Conservation (phyloP, 2,797 vertebrate genomes). For the Cossypha polioptera region DNA sequence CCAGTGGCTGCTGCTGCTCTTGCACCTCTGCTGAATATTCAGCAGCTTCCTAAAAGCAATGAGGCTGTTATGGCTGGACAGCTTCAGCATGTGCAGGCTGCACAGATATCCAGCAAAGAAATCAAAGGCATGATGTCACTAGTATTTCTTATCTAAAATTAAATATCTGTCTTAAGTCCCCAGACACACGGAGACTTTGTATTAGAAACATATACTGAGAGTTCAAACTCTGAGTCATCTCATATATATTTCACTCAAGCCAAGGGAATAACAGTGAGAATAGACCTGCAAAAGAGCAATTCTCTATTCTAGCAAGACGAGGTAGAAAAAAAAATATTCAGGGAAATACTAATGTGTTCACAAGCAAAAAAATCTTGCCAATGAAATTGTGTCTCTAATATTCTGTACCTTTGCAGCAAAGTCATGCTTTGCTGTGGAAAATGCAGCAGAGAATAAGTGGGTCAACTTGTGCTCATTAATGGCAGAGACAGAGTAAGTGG, state of each 20-base stretch:
- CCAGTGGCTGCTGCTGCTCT: not conserved
- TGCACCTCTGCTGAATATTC: slow-evolving; percentile 21
- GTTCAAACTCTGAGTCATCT: slow-evolving; percentile 49
- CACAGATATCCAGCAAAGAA: not conserved
- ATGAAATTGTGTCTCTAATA: not conserved
- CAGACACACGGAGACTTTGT: slow-evolving; percentile 19
- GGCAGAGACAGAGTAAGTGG: not conserved
- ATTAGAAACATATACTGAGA: slow-evolving; percentile 67
- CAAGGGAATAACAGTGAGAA: slow-evolving; percentile 22
- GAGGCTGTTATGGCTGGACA: slow-evolving; percentile 25
- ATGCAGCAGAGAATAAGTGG: not conserved
- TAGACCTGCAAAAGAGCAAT: slow-evolving; percentile 27
- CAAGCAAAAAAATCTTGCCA: not conserved
- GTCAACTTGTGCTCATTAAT: not conserved
- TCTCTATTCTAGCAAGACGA: not conserved
- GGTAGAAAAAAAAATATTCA: not conserved
- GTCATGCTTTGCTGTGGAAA: not conserved
- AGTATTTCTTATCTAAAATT: slow-evolving; percentile 54
- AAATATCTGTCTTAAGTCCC: slow-evolving; percentile 55
- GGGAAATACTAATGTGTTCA: not conserved
- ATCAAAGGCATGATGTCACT: slow-evolving; percentile 70
- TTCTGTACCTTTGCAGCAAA: not conserved
- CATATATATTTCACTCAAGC: slow-evolving; percentile 56
- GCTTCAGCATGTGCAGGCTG: slow-evolving; percentile 6
- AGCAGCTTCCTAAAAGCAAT: slow-evolving; percentile 4